A percentile compares a stretch with the other conserved stretches of the same genome.
These are phyloP conservation scores for Spongia lamella DNA, from an alignment of 37 sponge, comb jelly and placozoan species.

Conservation along the genomic window DNA sequence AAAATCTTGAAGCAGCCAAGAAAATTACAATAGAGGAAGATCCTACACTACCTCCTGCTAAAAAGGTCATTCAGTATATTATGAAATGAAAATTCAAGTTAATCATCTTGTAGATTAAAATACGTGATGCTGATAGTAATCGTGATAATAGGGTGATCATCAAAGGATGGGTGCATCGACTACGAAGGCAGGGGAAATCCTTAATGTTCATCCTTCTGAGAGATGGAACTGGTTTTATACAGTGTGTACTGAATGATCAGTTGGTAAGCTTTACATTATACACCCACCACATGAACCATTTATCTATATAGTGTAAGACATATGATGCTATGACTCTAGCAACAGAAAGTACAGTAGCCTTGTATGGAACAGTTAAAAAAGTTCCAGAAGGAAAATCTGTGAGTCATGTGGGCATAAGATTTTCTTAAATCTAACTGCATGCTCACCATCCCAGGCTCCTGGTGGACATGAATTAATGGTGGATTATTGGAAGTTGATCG, in stretches of 20 bases:
- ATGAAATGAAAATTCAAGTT: neutral
- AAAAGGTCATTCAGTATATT: constrained; percentile 4
- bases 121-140: constrained; percentile 42
- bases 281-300: neutral
- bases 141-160: constrained; percentile 66
- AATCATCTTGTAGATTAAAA: constrained; percentile 50
- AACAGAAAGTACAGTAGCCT: constrained; percentile 77
- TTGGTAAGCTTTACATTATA: constrained; percentile 31
- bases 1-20: constrained; percentile 89
- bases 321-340: constrained; percentile 84
- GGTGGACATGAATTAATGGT: constrained; percentile 91
- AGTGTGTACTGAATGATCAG: constrained; percentile 86
- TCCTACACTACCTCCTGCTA: constrained; percentile 71
- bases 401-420: constrained; percentile 8
- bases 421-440: no score
- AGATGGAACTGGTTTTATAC: constrained; percentile 95
- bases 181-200: constrained; percentile 84
- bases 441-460: constrained; percentile 86
- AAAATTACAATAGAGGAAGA: constrained; percentile 68
- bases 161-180: constrained; percentile 89
- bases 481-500: constrained; percentile 97
- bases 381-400: constrained; percentile 85
- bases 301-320: constrained; percentile 62
- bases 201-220: constrained; percentile 90
- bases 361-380: constrained; percentile 71